Evolutionary conservation across 2,113 vertebrate genomes (phyloP), one percentile per base, ranked within the genome.

Genomic region (Pseudorectes ferrugineus): DNA sequence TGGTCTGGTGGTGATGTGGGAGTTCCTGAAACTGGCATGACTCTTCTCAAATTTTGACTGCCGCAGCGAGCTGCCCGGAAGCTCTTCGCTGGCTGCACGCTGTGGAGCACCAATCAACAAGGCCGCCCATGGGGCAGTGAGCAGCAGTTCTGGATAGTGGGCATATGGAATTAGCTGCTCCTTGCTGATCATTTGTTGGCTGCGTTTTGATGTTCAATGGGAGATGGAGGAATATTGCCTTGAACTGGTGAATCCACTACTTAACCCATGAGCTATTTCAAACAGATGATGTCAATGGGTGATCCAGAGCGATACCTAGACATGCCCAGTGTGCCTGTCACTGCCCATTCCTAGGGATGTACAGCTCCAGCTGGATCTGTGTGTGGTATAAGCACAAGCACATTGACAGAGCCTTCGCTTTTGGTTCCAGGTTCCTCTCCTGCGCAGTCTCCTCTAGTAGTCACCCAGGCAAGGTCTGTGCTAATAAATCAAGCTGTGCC

Each of bases 41-140:
- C 67, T 61, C 67, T 70, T 22, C 66, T 58, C 0, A 0, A 33
- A 1, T 49, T 33, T 8, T 8, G 36, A 13, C 28, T 57, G 88
- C n/a, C 0, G 0, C 45, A 35, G 66, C 0, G 5, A 78, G 70
- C 49, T 0, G 1, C 85, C 54, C 0, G 0, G 61, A 5, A 62
- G 74, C 61, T 72, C 57, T 31, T 36, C 46, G 54, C 48, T 2
- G 7, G 21, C 55, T 81, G 45, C 2, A 0, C 1, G 26, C 33
- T 57, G 40, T 3, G 80, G 29, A 42, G 38, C 72, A 24, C 10
- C 29, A 4, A 5, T 4, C 14, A 6, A 11, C 16, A 22, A 20
- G 48, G 36, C 12, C 38, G 35, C 11, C 11, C 38, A 1, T 0
- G 10, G 59, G 6, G 16, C 11, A 35, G 57, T 0, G 43, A 46